phyloP scores from a whole-genome alignment of 2,888 invertebrate genomes.

The Phaedon cochleariae region DNA sequence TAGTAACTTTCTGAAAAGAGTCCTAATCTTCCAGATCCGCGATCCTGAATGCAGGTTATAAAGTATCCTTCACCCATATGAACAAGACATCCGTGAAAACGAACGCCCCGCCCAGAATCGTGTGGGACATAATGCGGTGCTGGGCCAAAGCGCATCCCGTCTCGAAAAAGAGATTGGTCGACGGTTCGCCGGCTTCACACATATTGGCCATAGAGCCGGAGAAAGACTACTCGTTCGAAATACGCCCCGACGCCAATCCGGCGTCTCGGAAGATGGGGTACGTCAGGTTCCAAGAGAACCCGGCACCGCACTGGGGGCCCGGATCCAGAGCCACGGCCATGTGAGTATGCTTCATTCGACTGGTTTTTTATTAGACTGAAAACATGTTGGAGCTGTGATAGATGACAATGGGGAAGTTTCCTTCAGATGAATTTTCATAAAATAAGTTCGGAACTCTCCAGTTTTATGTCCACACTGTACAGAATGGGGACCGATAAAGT shows the following conservation, averaged over 20 bases:
- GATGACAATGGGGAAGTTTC: too few relatives aligned
- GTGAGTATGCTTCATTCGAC: constrained; percentile 62
- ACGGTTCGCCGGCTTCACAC: constrained; percentile 64
- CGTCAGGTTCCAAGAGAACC: constrained; percentile 87
- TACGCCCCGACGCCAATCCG: constrained; percentile 81
- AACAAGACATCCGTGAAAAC: constrained; percentile 91
- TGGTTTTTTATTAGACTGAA: neutral
- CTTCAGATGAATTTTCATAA: too few relatives aligned
- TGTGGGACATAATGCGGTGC: constrained; percentile 92
- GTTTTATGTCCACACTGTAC: too few relatives aligned
- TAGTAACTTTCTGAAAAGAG: neutral
- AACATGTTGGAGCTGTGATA: too few relatives aligned
- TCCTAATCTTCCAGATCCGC: constrained; percentile 77
- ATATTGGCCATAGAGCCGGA: constrained; percentile 68
- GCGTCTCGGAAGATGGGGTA: constrained; percentile 75
- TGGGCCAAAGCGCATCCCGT: constrained; percentile 79
- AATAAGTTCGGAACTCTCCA: too few relatives aligned
- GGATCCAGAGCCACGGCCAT: constrained; percentile 82
- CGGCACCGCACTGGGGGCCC: constrained; percentile 90
- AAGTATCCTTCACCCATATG: constrained; percentile 93
- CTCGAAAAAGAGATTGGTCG: constrained; percentile 67
- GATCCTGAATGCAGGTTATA: constrained; percentile 86
- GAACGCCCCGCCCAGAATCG: constrained; percentile 80
- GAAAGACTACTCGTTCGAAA: constrained; percentile 64
- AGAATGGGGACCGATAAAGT: too few relatives aligned